Base-by-base conservation (phyloP, 2,797 vertebrate genomes). In the Champsocephalus gunnari region DNA sequence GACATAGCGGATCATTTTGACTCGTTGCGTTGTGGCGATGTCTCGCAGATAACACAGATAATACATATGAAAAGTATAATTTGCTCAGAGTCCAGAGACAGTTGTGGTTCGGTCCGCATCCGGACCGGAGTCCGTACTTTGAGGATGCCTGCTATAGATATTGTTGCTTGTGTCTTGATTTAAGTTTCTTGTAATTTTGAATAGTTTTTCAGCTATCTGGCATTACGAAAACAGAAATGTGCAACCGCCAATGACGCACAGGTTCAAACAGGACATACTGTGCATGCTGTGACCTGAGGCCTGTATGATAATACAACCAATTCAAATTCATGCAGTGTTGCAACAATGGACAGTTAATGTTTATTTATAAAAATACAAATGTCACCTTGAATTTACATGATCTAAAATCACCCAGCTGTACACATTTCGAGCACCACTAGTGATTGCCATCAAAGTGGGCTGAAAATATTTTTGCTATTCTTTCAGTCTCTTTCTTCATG, bases 391-490 rank as follows among this genome's bases (percentile, higher is more conserved):
- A 73, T 87, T 80, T 82, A 87, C 79, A 90, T 72, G 14, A 84
- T 88, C 16, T 68, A 0, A 67, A 66, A 53, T 3, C 50, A 62
- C 28, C 28, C 3, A 57, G 41, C 49, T 61, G 12, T 32, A 50
- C 13, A 53, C 34, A 38, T 38, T 38, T 38, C 34, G 56, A 43
- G 4, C 28, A 51, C 3, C 32, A 5, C 57, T 91, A 92, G 50
- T 66, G 21, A 57, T 28, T 71, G 21, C 92, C 79, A 57, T 90
- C 87, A 77, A 94, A 94, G 69, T 87, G 89, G 71, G 93, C 80
- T 34, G 93, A 74, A 84, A 96, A 95, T 75, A 96, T 96, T 71
- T 93, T 92, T 41, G 94, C 92, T 66, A 95, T 95, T 84, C 95
- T 92, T 66, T 93, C 92, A 0, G 93, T 94, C 77, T 95, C 93